Base-by-base conservation (phyloP, 1,140 invertebrate species). In the Mactra quadrangularis region DNA sequence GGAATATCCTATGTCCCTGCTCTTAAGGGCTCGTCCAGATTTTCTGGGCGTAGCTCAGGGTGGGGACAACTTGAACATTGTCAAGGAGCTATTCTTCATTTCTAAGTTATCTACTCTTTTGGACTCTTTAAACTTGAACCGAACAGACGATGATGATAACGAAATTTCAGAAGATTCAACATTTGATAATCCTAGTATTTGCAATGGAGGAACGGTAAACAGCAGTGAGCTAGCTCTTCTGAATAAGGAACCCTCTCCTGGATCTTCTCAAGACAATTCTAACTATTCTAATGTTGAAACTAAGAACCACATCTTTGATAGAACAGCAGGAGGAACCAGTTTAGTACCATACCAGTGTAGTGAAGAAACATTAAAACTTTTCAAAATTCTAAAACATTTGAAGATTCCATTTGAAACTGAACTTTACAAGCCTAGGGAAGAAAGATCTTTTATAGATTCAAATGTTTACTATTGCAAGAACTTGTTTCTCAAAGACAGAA, bases 401-500 rank as follows among this genome's bases (percentile, higher is more conserved):
- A 75, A 75, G 38, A 75, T 75, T 60, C 38, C 53, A 11, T 75
- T 33, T 60, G 53, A 47, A 47, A 75, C 57, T 38, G 72, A 75
- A 75, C 13, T 75, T 4, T 75, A 75, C 72, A 75, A 60, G 25
- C 72, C 72, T n/a, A 75, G 47, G 38, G 31, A 45, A 17, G 22
- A 52, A 57, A 17, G 57, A 35, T 33, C 7, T 0, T 33, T 17
- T 4, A 50, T 62, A 15, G 41, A 66, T 55, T 15, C 57, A 33
- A 55, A 64, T 41, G 60, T 57, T 22, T 59, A 70, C 50, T 83
- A 77, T 29, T 83, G 76, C 33, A 79, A 84, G 27, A 79, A 79
- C 35, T 53, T 84, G 9, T 74, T 79, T 55, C 70, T 81, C n/a
- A 84, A 84, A 53, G 83, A 84, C 59, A 59, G 83, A 52, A 71